Base-by-base conservation (phyloP, 1,140 invertebrate genomes). In the Drosophila orosa region DNA sequence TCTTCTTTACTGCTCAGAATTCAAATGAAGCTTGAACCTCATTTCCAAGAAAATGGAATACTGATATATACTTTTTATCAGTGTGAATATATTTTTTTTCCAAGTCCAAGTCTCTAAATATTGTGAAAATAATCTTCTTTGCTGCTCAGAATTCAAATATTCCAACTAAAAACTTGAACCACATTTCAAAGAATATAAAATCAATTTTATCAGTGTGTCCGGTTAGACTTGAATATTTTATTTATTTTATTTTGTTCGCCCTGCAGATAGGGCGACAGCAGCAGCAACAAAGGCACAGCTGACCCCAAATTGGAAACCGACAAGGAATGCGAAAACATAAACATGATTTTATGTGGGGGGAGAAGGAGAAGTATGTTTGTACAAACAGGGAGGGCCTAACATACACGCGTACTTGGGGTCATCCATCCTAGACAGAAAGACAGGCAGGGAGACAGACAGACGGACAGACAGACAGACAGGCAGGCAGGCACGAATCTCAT, bases 271-370 rank as follows among this genome's bases (percentile, higher is more conserved):
- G 35, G 60, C 37, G 40, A 61, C 39, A 62, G 55, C 45, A 77
- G 56, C 45, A 68, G 55, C 45, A 77, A 56, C 45, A 68, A 73
- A 65, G 13, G 63, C 33, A 57, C 45, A 56, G 33, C 45, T 80
- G 79, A 78, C 63, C 69, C 74, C 60, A 74, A 57, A 56, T 66
- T 19, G 37, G 80, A 79, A 62, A 50, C 57, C 48, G 9, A 25
- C 45, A 39, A 12, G 39, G 54, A 57, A 71, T 81, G 39, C 71
- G 63, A 54, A 82, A 80, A 62, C 80, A 83, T 83, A 78, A 82
- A 68, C 80, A 85, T 45, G 61, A 57, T 61, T 48, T 37, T 17
- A 57, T 33, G 52, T 10, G 9, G 17, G 19, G 9, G 45, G n/a
- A n/a, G n/a, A n/a, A n/a, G 27, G 17, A 7, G 12, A 17, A 13